Evolutionary conservation across 2,113 vertebrate genomes (phyloP).

Genomic region (Syngnathus floridae): DNA sequence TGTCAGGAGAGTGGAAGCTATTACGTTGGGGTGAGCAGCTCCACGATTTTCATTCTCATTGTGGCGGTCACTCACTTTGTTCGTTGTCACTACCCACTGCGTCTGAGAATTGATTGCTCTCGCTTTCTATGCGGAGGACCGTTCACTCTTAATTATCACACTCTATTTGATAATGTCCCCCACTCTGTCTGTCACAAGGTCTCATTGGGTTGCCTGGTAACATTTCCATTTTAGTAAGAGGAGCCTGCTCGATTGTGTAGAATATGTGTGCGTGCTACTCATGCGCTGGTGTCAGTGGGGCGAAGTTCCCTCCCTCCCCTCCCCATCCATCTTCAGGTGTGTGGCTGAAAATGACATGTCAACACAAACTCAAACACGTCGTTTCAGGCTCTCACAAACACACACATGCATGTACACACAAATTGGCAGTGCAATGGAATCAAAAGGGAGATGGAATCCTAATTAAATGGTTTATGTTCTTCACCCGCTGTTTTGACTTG

Average conservation of each 20-base stretch:
- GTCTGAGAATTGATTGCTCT: conserved; percentile 18
- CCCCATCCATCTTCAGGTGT: conserved; percentile 61
- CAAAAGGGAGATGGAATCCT: conserved; percentile 43
- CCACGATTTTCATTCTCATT: conserved; percentile 7
- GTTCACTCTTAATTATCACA: conserved; percentile 54
- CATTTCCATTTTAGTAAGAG: conserved; percentile 51
- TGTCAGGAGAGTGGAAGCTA: background rate
- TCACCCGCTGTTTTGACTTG: conserved; percentile 24
- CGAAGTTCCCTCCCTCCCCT: conserved; percentile 40
- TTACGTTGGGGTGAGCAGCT: conserved; percentile 5
- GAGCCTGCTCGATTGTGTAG: conserved; percentile 8
- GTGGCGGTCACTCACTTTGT: conserved; percentile 8
- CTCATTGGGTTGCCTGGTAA: conserved; percentile 35
- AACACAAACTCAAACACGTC: conserved; percentile 33
- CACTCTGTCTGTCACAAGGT: conserved; percentile 40
- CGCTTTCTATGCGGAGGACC: conserved; percentile 4
- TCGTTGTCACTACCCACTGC: conserved; percentile 13
- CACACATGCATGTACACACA: conserved; percentile 6
- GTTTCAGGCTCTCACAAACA: conserved; percentile 16
- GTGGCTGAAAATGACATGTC: conserved; percentile 59
- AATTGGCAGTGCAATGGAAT: conserved; percentile 26
- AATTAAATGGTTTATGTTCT: conserved; percentile 41
- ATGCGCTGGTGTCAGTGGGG: conserved; percentile 38
- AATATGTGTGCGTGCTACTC: conserved; percentile 16
- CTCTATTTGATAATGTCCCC: conserved; percentile 46